Conservation (phyloP, 92 coral and sea anemone species). For the Hydrozoanthus gracilis region DNA sequence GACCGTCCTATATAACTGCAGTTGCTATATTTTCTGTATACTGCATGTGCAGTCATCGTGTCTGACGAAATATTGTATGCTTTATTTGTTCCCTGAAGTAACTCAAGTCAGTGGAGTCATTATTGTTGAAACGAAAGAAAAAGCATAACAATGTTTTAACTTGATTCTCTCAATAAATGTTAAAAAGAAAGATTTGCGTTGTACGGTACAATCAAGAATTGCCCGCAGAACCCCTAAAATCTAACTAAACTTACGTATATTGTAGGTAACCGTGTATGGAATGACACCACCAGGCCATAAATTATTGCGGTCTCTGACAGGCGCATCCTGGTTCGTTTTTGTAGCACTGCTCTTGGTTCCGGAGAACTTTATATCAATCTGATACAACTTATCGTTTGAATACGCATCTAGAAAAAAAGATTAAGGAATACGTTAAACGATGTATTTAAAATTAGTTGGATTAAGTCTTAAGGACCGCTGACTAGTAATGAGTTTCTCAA, state of each 20-base stretch:
- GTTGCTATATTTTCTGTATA: too few relatives aligned
- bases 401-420: conserved; percentile 13
- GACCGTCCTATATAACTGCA: too few relatives aligned
- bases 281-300: conserved; percentile 89
- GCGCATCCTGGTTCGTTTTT: conserved; percentile 59
- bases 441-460: background rate
- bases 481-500: background rate
- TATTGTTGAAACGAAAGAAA: too few relatives aligned
- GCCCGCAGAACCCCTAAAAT: too few relatives aligned
- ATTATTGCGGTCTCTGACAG: conserved; percentile 82
- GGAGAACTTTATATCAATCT: conserved; percentile 83
- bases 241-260: conserved; percentile 75
- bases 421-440: background rate
- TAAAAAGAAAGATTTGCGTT: too few relatives aligned
- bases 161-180: too few relatives aligned
- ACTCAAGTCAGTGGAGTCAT: too few relatives aligned
- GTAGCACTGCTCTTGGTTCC: conserved; percentile 41
- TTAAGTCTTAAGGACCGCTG: background rate
- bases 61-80: too few relatives aligned
- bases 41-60: too few relatives aligned
- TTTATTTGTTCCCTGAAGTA: too few relatives aligned
- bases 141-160: too few relatives aligned
- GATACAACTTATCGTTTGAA: conserved; percentile 44
- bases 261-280: conserved; percentile 84
- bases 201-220: too few relatives aligned